Percentiles rank a stretch among this genome's conserved stretches.
phyloP scores from a whole-genome alignment of 2,797 vertebrate genomes.

The Oreortyx pictus region DNA sequence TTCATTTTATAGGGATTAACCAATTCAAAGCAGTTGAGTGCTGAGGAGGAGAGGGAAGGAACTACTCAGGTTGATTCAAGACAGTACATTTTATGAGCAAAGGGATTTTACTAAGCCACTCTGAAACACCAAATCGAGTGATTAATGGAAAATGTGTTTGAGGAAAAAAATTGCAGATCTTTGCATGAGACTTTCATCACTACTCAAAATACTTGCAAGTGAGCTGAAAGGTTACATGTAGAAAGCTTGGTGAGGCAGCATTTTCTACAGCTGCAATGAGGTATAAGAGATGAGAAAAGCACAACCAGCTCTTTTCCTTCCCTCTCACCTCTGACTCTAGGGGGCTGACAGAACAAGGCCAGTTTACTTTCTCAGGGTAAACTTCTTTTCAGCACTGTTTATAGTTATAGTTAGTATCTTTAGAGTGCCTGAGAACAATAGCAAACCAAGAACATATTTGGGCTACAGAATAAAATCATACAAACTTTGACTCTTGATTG shows the following conservation, averaged over 20 bases:
- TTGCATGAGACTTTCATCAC: not conserved
- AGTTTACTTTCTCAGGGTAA: not conserved
- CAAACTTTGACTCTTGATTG: not conserved
- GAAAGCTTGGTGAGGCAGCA: not conserved
- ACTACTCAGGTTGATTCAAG: not conserved
- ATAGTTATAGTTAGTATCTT: not conserved
- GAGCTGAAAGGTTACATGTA: not conserved
- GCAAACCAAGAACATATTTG: not conserved
- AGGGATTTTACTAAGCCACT: not conserved
- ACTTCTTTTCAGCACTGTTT: not conserved
- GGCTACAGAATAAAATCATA: not conserved
- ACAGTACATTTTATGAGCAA: not conserved
- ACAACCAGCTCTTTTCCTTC: not conserved
- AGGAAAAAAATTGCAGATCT: not conserved
- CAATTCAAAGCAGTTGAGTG: not conserved
- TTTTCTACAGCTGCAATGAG: not conserved
- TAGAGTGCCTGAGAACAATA: not conserved
- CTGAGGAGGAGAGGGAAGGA: not conserved
- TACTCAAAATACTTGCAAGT: not conserved
- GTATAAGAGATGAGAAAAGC: not conserved
- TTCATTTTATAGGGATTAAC: not conserved
- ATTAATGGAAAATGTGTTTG: not conserved
- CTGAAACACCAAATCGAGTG: not conserved
- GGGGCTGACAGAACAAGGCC: no score
- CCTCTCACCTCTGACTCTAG: not conserved